These are phyloP conservation scores for Corythoichthys intestinalis DNA, from an alignment of 2,113 vertebrate genomes.

Conservation along the genomic window DNA sequence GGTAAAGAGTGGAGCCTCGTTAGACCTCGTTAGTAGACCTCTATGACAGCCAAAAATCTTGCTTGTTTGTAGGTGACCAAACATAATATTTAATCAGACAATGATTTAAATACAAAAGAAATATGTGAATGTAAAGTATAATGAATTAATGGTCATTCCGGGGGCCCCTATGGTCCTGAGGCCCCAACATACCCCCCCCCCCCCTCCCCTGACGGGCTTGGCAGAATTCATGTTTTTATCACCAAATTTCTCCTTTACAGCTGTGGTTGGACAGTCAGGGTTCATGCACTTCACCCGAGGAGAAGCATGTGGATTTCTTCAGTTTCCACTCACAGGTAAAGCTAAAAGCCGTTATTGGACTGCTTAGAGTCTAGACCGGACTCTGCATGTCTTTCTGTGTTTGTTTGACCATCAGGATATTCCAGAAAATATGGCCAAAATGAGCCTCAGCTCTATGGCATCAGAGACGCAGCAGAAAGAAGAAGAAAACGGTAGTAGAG, in stretches of 20 bases:
- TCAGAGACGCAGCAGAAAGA: conserved; percentile 31
- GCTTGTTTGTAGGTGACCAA: too few species aligned
- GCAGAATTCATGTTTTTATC: not conserved
- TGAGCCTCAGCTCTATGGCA: conserved; percentile 38
- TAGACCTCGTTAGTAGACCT: too few species aligned
- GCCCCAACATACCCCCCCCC: too few species aligned
- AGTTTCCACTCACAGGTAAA: conserved; percentile 75
- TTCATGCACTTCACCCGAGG: conserved; percentile 73
- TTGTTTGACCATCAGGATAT: conserved; percentile 23
- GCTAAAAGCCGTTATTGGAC: not conserved
- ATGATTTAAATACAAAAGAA: too few species aligned
- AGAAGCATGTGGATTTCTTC: conserved; percentile 92
- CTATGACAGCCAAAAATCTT: too few species aligned
- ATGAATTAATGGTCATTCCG: too few species aligned
- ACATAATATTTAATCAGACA: too few species aligned
- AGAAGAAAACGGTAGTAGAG: conserved; percentile 44
- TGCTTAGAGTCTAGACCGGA: not conserved
- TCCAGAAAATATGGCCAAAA: conserved; percentile 46
- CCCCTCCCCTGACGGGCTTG: too few species aligned
- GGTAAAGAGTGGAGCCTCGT: too few species aligned
- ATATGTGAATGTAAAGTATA: too few species aligned
- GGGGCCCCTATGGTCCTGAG: too few species aligned
- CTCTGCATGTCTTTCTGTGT: not conserved
- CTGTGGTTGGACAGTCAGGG: conserved; percentile 86
- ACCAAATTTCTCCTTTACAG: conserved; percentile 55